Evolutionary conservation across 2,888 invertebrate species (phyloP).

Genomic region (Calliphora vomitoria): DNA sequence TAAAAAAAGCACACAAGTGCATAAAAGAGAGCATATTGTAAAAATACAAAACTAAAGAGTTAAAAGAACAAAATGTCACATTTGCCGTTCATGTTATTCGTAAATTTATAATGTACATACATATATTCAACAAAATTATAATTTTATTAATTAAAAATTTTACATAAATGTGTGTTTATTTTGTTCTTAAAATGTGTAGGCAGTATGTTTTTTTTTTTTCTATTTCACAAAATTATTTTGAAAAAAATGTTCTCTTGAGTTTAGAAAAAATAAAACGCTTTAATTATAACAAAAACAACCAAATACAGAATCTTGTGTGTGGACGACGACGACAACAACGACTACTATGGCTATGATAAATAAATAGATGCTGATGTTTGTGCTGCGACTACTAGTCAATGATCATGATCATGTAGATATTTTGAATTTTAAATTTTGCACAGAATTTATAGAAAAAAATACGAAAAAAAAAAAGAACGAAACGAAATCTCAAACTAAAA

Average conservation of each 20-base stretch:
- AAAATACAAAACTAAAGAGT: background rate
- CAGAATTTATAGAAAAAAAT: constrained; percentile 78
- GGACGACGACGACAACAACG: constrained; percentile 56
- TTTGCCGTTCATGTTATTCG: background rate
- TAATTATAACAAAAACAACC: constrained; percentile 68
- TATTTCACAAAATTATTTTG: constrained; percentile 61
- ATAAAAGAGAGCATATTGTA: background rate
- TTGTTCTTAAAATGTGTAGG: constrained; percentile 64
- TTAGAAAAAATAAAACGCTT: constrained; percentile 55
- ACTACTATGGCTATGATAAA: constrained; percentile 61
- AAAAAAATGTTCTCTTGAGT: constrained; percentile 63
- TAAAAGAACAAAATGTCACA: background rate
- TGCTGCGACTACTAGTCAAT: constrained; percentile 62
- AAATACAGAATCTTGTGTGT: constrained; percentile 62
- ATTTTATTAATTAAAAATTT: constrained; percentile 65
- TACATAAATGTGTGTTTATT: constrained; percentile 20
- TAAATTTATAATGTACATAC: constrained; percentile 15
- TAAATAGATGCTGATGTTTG: constrained; percentile 43
- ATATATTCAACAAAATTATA: constrained; percentile 40
- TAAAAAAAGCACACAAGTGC: background rate
- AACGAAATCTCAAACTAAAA: constrained; percentile 72
- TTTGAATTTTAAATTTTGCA: constrained; percentile 72
- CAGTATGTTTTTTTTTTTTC: constrained; percentile 60
- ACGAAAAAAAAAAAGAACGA: constrained; percentile 52
- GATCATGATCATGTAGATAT: constrained; percentile 77